These are phyloP conservation scores for Sapajus apella DNA, from an alignment of 2,113 vertebrate genomes.

Conservation along the genomic window DNA sequence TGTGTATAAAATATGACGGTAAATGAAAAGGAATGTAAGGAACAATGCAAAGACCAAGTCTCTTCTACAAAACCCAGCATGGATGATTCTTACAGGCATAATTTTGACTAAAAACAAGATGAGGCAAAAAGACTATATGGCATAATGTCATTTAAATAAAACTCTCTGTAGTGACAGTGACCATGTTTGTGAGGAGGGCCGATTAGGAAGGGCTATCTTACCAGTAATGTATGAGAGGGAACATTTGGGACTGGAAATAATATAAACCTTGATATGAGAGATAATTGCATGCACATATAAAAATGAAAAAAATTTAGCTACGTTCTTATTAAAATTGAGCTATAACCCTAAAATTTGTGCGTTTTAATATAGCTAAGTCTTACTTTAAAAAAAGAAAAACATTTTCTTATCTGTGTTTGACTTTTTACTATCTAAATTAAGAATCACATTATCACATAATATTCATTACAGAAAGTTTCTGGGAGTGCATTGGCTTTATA, in stretches of 20 bases:
- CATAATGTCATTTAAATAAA: background rate
- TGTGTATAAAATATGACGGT: background rate
- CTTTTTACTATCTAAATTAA: background rate
- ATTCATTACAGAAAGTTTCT: background rate
- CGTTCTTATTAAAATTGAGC: background rate
- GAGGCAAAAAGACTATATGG: background rate
- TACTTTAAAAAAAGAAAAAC: background rate
- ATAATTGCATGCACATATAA: background rate
- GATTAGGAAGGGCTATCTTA: background rate
- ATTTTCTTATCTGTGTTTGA: background rate
- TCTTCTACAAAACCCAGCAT: background rate
- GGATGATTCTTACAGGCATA: background rate
- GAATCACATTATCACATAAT: background rate
- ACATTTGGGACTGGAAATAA: background rate
- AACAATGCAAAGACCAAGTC: background rate
- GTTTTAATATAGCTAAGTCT: background rate
- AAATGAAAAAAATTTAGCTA: background rate
- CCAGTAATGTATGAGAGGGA: background rate
- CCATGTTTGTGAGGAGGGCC: background rate
- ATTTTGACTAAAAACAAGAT: background rate
- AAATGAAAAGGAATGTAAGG: background rate
- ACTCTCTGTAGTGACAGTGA: background rate
- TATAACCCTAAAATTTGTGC: background rate
- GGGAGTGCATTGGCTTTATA: background rate
- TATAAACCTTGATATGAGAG: background rate